A percentile compares a stretch with the other conserved stretches of the same genome.
Evolutionary conservation across 2,888 invertebrate genomes (phyloP).

Genomic region (Philereme vetulata): DNA sequence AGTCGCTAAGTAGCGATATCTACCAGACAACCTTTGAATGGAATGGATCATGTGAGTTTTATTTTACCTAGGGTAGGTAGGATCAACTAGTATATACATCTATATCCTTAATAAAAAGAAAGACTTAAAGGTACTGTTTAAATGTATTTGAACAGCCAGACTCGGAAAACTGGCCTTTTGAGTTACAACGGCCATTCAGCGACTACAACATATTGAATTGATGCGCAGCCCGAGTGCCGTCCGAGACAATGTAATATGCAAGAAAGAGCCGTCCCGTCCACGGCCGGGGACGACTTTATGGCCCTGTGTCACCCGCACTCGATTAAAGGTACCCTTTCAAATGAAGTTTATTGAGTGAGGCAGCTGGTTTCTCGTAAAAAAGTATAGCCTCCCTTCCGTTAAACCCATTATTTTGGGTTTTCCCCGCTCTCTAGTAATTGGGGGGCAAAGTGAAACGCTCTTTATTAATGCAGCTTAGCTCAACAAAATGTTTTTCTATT

Average conservation of each 20-base stretch:
- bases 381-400: conserved; percentile 53
- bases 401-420: conserved; percentile 49
- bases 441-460: conserved; percentile 33
- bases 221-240: conserved; percentile 47
- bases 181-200: conserved; percentile 7
- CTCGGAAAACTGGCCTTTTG: not conserved
- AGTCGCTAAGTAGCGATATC: no score
- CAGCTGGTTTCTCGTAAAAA: conserved; percentile 63
- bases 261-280: conserved; percentile 41
- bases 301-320: conserved; percentile 52
- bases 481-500: conserved; percentile 25
- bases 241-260: conserved; percentile 51
- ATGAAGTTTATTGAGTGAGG: conserved; percentile 64
- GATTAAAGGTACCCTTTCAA: conserved; percentile 58
- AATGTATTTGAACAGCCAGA: no score
- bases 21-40: no score
- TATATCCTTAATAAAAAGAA: no score
- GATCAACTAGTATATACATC: no score
- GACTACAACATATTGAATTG: conserved; percentile 18
- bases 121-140: no score
- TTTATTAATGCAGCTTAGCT: conserved; percentile 35
- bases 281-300: conserved; percentile 41
- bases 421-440: conserved; percentile 43
- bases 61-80: no score
- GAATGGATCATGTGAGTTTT: no score